These are phyloP conservation scores for Rhagonycha lutea DNA, from an alignment of 2,888 invertebrate genomes.

Conservation along the genomic window DNA sequence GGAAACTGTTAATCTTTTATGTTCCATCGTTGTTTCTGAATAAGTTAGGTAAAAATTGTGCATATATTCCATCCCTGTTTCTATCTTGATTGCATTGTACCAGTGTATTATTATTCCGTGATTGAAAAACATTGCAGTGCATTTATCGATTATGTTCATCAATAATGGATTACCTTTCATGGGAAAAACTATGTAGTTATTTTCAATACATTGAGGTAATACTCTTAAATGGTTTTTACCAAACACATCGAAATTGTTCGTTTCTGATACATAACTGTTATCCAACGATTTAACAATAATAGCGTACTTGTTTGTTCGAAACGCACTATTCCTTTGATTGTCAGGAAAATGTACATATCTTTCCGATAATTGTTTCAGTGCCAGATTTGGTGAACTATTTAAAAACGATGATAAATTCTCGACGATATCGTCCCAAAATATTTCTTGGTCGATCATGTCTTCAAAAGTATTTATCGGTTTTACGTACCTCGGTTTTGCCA, in stretches of 20 bases:
- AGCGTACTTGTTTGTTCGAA: conserved; percentile 17
- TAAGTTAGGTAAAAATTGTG: conserved; percentile 19
- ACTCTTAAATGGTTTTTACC: conserved; percentile 27
- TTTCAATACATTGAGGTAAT: conserved; percentile 26
- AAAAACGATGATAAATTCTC: not conserved
- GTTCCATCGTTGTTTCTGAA: not conserved
- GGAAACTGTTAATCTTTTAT: too few relatives aligned
- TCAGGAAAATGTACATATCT: too few relatives aligned
- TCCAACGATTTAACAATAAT: conserved; percentile 23
- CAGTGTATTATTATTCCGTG: too few relatives aligned
- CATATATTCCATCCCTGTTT: conserved; percentile 4
- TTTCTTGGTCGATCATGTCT: not conserved
- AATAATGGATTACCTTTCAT: too few relatives aligned
- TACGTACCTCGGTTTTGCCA: conserved; percentile 14
- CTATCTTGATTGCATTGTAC: too few relatives aligned
- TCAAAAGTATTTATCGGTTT: conserved; percentile 11
- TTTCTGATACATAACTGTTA: conserved; percentile 21
- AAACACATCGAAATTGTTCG: conserved; percentile 31
- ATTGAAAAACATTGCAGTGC: too few relatives aligned
- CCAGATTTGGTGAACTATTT: conserved; percentile 18
- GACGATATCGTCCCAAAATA: conserved; percentile 28
- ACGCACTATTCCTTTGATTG: not conserved
- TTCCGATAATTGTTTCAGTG: conserved; percentile 15
- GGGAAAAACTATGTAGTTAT: not conserved
- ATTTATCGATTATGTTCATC: too few relatives aligned